These are phyloP conservation scores for Marmota monax DNA, from an alignment of 2,113 vertebrate species.

Conservation along the genomic window DNA sequence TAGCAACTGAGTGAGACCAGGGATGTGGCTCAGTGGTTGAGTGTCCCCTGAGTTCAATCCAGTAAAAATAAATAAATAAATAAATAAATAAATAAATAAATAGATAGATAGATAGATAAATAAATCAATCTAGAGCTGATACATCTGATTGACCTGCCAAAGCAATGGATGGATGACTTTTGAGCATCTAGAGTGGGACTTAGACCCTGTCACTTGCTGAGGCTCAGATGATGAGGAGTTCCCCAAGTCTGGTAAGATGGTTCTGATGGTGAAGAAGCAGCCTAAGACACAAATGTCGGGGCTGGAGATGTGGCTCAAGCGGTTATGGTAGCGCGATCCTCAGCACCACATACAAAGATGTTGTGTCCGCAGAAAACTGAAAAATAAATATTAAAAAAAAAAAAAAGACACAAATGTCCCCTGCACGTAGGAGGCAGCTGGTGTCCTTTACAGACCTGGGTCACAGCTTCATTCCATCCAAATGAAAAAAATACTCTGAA, in stretches of 20 bases:
- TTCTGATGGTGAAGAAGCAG: neutral
- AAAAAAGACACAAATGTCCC: neutral
- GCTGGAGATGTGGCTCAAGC: too few relatives aligned
- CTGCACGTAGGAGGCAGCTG: neutral
- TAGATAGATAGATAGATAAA: too few relatives aligned
- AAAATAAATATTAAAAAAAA: too few relatives aligned
- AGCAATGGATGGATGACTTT: neutral
- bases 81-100: too few relatives aligned
- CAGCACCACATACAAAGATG: too few relatives aligned
- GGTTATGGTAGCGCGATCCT: too few relatives aligned
- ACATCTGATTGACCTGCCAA: neutral
- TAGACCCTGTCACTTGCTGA: neutral
- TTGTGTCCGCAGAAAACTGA: too few relatives aligned
- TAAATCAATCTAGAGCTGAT: neutral
- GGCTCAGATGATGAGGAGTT: constrained; percentile 31
- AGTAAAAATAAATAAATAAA: too few relatives aligned
- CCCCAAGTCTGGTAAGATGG: neutral
- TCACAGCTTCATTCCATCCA: constrained; percentile 41
- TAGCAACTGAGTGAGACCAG: too few relatives aligned
- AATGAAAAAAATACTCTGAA: constrained; percentile 33
- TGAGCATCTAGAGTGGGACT: neutral
- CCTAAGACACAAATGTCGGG: neutral
- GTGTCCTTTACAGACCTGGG: neutral
- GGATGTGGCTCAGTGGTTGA: too few relatives aligned
- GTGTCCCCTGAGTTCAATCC: too few relatives aligned